phyloP scores from a whole-genome alignment of 2,113 vertebrate species.

The Lycaon pictus region DNA sequence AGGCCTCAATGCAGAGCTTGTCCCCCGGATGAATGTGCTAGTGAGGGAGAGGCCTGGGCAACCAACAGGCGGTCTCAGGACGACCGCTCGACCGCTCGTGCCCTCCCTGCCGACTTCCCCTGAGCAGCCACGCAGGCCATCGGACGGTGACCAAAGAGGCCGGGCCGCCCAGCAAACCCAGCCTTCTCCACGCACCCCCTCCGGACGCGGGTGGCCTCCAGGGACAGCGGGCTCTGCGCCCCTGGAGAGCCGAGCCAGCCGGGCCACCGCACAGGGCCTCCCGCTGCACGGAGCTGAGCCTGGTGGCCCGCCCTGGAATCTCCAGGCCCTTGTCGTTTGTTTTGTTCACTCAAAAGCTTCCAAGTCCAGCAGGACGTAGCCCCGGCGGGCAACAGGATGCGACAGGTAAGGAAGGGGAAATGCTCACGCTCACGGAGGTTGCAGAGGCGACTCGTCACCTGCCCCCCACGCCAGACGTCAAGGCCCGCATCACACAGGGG shows the following conservation, averaged over 20 bases:
- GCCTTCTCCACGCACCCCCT: neutral
- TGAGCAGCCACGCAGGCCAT: neutral
- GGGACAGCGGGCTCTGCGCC: accelerated
- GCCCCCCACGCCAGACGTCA: neutral
- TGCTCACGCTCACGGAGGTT: neutral
- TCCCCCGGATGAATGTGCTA: neutral
- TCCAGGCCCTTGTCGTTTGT: neutral
- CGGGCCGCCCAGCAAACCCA: neutral
- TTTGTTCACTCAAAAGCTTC: neutral
- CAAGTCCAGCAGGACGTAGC: neutral
- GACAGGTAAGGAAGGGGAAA: neutral
- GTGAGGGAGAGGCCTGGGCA: neutral
- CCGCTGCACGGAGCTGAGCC: neutral
- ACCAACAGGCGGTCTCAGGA: too few species aligned
- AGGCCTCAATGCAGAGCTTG: neutral
- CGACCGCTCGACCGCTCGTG: too few species aligned
- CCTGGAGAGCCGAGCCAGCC: neutral
- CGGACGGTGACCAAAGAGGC: neutral
- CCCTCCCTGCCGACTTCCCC: neutral
- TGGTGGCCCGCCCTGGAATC: neutral
- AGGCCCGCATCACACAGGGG: neutral
- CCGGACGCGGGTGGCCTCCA: neutral
- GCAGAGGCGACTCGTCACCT: neutral
- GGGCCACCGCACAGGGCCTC: neutral
- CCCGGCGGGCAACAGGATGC: neutral